Conservation (phyloP, 2,888 invertebrate genomes). For the Lymantria monacha region DNA sequence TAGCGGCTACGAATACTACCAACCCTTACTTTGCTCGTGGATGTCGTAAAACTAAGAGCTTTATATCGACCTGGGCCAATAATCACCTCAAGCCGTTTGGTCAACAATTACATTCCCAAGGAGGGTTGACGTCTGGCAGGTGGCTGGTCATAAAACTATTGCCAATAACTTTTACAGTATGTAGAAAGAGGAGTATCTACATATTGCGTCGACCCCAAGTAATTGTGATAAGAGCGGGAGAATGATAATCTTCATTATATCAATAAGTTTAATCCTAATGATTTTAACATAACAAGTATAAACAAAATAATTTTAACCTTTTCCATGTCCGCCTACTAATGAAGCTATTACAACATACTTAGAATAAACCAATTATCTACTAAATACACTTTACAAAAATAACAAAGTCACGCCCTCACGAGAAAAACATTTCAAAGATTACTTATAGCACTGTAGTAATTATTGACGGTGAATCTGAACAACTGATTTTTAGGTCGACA, state of each 20-base stretch:
- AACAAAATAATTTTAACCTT: conserved; percentile 5
- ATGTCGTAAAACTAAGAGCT: too few species aligned
- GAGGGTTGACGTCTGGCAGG: too few species aligned
- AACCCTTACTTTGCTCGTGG: too few species aligned
- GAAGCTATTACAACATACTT: conserved; percentile 27
- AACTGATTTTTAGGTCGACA: conserved; percentile 71
- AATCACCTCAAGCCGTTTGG: too few species aligned
- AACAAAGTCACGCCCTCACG: conserved; percentile 40
- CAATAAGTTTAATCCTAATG: neutral
- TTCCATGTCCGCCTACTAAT: conserved; percentile 20
- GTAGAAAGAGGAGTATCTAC: too few species aligned
- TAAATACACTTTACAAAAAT: conserved; percentile 30
- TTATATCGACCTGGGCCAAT: too few species aligned
- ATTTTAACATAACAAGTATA: conserved; percentile 1
- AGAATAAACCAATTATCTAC: conserved; percentile 28
- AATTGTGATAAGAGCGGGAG: too few species aligned
- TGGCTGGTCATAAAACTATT: too few species aligned
- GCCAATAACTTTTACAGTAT: too few species aligned
- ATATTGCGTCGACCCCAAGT: too few species aligned
- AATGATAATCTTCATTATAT: neutral
- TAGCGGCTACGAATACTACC: too few species aligned
- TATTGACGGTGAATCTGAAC: conserved; percentile 71
- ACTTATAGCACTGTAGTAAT: conserved; percentile 62
- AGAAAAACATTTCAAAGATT: conserved; percentile 53
- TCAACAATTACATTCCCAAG: too few species aligned